These are phyloP conservation scores for Peucedramus taeniatus DNA, from an alignment of 2,113 vertebrate genomes.

Conservation along the genomic window DNA sequence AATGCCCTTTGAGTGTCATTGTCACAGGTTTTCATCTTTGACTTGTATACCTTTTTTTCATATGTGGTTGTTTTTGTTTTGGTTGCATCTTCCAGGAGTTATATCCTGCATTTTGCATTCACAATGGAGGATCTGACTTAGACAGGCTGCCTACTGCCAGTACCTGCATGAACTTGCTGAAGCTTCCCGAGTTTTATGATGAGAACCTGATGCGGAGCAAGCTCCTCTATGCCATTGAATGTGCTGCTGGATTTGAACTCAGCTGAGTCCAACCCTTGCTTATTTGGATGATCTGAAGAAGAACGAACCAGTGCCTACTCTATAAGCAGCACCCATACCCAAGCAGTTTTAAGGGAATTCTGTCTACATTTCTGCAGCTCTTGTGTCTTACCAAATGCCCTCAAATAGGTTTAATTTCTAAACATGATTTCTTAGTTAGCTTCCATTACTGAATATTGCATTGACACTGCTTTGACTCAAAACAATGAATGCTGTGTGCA, in stretches of 20 bases:
- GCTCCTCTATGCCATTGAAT: conserved; percentile 96
- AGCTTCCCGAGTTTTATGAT: conserved; percentile 95
- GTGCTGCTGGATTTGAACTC: conserved; percentile 94
- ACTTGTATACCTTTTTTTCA: background rate
- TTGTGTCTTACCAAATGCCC: conserved; percentile 29
- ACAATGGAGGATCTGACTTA: conserved; percentile 92
- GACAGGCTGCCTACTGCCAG: conserved; percentile 96
- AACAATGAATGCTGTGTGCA: conserved; percentile 46
- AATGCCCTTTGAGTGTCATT: background rate
- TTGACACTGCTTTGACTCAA: conserved; percentile 55
- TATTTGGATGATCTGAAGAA: background rate
- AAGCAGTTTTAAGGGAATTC: conserved; percentile 36
- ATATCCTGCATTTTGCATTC: conserved; percentile 97
- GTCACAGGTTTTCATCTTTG: background rate
- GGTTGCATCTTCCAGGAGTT: conserved; percentile 81
- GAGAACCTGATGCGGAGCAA: conserved; percentile 92
- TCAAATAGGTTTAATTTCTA: conserved; percentile 55
- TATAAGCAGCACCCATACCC: conserved; percentile 37
- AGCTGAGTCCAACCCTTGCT: conserved; percentile 78
- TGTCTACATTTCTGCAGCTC: conserved; percentile 43
- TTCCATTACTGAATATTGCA: conserved; percentile 35
- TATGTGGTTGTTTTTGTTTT: background rate
- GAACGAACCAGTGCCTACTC: conserved; percentile 50
- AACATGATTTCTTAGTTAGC: conserved; percentile 43
- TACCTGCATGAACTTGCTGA: conserved; percentile 99